Evolutionary conservation across 2,113 vertebrate species (phyloP).

Genomic region (Todiramphus chloris): DNA sequence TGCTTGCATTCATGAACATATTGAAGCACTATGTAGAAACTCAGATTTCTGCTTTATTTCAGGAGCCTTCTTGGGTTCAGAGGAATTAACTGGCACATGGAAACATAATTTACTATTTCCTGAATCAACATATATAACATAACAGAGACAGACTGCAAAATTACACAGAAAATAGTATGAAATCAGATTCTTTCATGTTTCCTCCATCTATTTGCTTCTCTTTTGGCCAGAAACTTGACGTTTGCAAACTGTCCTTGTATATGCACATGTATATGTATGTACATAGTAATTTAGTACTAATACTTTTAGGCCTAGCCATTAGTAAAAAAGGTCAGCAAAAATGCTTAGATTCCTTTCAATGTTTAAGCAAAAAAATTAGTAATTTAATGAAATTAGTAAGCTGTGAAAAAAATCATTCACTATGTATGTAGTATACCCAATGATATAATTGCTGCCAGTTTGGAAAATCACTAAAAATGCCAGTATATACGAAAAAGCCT

Average conservation of each 20-base stretch:
- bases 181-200: not conserved
- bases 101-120: not conserved
- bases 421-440: not conserved
- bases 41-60: not conserved
- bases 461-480: not conserved
- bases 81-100: not conserved
- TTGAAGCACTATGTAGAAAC: not conserved
- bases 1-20: not conserved
- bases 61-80: not conserved
- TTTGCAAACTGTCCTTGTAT: not conserved
- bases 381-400: not conserved
- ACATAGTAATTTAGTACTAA: not conserved
- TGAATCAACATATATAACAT: not conserved
- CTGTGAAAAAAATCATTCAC: not conserved
- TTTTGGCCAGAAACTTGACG: not conserved
- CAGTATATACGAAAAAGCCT: not conserved
- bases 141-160: not conserved
- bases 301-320: not conserved
- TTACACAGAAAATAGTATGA: not conserved
- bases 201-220: not conserved
- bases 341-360: not conserved
- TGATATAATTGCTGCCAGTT: not conserved
- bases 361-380: not conserved
- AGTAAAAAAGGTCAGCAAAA: not conserved
- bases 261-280: fast-evolving